These are phyloP conservation scores for Cepaea nemoralis DNA, from an alignment of 1,140 invertebrate genomes.

Conservation along the genomic window DNA sequence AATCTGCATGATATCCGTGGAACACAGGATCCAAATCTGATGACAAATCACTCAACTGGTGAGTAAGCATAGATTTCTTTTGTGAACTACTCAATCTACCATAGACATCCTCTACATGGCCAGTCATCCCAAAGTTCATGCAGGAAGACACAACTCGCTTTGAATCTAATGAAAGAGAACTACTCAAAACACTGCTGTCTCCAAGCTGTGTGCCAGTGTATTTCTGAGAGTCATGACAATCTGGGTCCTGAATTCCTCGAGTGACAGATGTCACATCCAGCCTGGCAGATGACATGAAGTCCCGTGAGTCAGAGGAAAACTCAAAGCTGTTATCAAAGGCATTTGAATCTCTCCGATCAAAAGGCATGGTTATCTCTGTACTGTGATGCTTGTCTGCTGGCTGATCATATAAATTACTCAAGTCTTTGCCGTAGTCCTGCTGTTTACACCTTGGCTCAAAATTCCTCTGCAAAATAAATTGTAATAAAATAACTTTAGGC, in stretches of 20 bases:
- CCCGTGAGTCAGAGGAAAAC: constrained; percentile 12
- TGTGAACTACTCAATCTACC: neutral
- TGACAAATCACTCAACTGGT: neutral
- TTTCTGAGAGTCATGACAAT: constrained; percentile 17
- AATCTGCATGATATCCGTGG: constrained; percentile 13
- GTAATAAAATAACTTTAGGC: no score
- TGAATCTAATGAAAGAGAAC: neutral
- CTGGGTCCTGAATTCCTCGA: constrained; percentile 4
- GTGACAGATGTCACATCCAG: neutral
- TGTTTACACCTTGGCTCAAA: constrained; percentile 21
- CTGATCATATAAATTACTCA: constrained; percentile 19
- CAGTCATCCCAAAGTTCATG: neutral
- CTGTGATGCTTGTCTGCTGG: neutral
- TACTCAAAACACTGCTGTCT: neutral
- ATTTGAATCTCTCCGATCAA: constrained; percentile 7
- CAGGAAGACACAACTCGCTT: constrained; percentile 7
- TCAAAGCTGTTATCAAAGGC: constrained; percentile 21
- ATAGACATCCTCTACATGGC: neutral
- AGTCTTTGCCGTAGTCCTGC: constrained; percentile 5
- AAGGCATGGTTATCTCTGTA: neutral
- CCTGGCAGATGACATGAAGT: constrained; percentile 7
- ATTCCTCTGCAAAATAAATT: neutral
- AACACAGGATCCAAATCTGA: constrained; percentile 33
- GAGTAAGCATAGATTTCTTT: constrained; percentile 17
- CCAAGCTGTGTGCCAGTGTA: neutral